Evolutionary conservation across 2,888 invertebrate species (phyloP).

Genomic region (Oscheius sp.): DNA sequence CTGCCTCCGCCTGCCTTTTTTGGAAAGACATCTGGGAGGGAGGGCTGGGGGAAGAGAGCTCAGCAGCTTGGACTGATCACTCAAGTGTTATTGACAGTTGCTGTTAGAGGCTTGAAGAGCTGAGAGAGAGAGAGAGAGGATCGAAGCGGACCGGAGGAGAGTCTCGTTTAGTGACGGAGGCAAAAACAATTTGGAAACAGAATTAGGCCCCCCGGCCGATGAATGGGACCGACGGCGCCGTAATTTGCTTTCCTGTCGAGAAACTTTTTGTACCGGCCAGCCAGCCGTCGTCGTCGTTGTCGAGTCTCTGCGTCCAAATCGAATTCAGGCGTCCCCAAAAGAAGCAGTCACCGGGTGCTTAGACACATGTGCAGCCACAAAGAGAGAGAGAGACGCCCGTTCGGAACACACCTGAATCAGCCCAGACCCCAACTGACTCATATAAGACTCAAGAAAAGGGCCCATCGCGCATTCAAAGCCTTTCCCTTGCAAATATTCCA

Average conservation of each 20-base stretch:
- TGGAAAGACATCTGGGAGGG: not conserved
- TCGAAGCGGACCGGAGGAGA: too few relatives aligned
- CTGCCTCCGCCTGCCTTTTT: not conserved
- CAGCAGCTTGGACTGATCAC: conserved; percentile 8
- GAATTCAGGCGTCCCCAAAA: conserved; percentile 28
- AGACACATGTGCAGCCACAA: conserved; percentile 17
- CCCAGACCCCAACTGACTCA: too few relatives aligned
- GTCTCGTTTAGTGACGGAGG: too few relatives aligned
- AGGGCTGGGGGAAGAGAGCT: not conserved
- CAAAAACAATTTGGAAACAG: too few relatives aligned
- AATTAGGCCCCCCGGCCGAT: too few relatives aligned
- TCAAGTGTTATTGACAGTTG: conserved; percentile 30
- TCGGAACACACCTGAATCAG: too few relatives aligned
- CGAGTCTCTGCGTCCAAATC: conserved; percentile 29
- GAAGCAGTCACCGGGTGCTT: conserved; percentile 29
- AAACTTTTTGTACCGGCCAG: too few relatives aligned
- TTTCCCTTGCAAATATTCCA: not conserved
- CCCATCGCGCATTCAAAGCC: too few relatives aligned
- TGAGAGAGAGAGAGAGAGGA: not conserved
- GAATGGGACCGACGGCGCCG: too few relatives aligned
- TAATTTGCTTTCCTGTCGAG: too few relatives aligned
- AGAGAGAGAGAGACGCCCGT: not conserved
- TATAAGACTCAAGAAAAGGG: too few relatives aligned
- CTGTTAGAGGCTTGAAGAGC: not conserved
- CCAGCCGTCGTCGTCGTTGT: conserved; percentile 16